Percentiles rank a stretch among this genome's conserved stretches.
Conservation (phyloP, 2,113 vertebrate species). For the Triplophysa siluroides region DNA sequence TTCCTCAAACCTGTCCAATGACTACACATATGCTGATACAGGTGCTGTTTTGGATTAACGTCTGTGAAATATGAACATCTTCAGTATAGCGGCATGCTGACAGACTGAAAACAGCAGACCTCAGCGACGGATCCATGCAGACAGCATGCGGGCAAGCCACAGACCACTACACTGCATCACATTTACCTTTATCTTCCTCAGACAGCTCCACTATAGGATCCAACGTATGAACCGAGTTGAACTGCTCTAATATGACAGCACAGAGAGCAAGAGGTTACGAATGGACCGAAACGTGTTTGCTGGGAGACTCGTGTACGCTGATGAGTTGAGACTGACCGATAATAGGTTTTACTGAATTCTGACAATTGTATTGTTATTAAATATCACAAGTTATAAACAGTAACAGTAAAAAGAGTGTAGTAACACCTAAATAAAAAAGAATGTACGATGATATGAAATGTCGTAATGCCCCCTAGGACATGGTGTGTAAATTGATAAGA, state of each 20-base stretch:
- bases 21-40: constrained; percentile 1
- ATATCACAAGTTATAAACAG: not conserved
- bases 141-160: constrained; percentile 54
- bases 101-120: constrained; percentile 16
- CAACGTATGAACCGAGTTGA: constrained; percentile 80
- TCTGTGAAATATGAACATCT: not conserved
- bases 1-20: not conserved
- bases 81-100: constrained; percentile 24
- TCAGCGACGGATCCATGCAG: constrained; percentile 43
- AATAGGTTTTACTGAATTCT: no score
- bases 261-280: constrained; percentile 53
- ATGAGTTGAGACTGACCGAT: not conserved
- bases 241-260: constrained; percentile 82
- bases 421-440: no score
- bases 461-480: no score
- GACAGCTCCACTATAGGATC: constrained; percentile 95
- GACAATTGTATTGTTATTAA: no score
- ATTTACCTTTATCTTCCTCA: constrained; percentile 92
- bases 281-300: constrained; percentile 45
- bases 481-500: not conserved
- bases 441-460: no score
- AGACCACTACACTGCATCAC: constrained; percentile 27
- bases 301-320: not conserved
- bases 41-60: not conserved
- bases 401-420: not conserved